These are phyloP conservation scores for Polyodon spathula DNA, from an alignment of 2,113 vertebrate genomes.

Conservation along the genomic window DNA sequence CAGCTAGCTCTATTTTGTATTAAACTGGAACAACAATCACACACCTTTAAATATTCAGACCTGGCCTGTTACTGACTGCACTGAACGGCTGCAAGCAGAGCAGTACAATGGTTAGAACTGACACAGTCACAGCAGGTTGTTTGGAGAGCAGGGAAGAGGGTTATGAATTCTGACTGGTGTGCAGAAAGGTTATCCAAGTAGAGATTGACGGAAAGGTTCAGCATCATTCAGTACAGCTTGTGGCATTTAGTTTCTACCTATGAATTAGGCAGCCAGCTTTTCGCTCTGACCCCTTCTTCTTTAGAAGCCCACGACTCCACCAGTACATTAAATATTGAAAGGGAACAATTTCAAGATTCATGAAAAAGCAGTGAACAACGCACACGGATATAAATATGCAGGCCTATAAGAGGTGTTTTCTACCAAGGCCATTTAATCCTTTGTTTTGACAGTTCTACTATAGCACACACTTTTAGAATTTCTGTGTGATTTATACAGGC, in stretches of 20 bases:
- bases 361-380: conserved; percentile 14
- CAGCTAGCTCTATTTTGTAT: conserved; percentile 12
- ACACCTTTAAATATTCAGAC: not conserved
- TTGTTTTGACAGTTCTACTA: no score
- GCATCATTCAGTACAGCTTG: conserved; percentile 20
- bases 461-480: no score
- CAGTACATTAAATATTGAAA: conserved; percentile 32
- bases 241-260: conserved; percentile 31
- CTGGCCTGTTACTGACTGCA: not conserved
- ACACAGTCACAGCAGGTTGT: not conserved
- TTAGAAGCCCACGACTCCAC: conserved; percentile 24
- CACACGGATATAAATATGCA: conserved; percentile 14
- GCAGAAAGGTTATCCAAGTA: conserved; percentile 4
- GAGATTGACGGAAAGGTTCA: conserved; percentile 23
- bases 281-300: conserved; percentile 33
- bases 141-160: not conserved
- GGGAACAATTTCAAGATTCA: conserved; percentile 11
- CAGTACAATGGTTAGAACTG: conserved; percentile 15
- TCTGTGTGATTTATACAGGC: no score
- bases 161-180: conserved; percentile 19
- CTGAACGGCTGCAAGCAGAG: conserved; percentile 7
- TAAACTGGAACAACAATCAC: not conserved
- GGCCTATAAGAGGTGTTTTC: conserved; percentile 8
- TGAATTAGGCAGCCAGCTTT: conserved; percentile 5
- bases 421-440: not conserved